phyloP scores from a whole-genome alignment of 2,113 vertebrate genomes.

The Sylvietta virens region DNA sequence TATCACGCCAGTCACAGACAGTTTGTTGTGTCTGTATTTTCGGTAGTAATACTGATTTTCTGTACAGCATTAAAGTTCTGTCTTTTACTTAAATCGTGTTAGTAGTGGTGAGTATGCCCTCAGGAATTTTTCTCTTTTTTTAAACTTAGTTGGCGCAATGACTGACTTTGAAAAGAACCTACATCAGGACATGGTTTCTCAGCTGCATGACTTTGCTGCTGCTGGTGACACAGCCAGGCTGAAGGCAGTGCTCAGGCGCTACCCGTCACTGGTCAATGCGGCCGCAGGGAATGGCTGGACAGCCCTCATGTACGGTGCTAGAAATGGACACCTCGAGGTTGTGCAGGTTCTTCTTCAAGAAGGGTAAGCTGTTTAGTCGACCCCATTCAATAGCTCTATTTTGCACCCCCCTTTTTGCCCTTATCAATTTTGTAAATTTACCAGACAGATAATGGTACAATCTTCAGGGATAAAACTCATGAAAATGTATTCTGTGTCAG shows the following conservation, averaged over 20 bases:
- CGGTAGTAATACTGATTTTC: not conserved
- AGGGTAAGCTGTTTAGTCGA: conserved; percentile 72
- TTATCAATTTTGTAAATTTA: not conserved
- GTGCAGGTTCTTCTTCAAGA: conserved; percentile 77
- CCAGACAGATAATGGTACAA: not conserved
- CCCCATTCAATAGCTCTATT: not conserved
- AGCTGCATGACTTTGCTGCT: conserved; percentile 78
- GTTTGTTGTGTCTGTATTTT: not conserved
- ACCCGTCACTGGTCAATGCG: conserved; percentile 76
- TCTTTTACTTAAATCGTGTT: not conserved
- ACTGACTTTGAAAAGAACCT: conserved; percentile 47
- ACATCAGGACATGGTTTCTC: conserved; percentile 69
- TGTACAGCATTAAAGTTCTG: not conserved
- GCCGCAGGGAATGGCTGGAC: conserved; percentile 84
- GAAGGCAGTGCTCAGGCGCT: conserved; percentile 65
- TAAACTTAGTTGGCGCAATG: conserved; percentile 49
- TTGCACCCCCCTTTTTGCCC: not conserved
- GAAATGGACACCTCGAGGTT: conserved; percentile 81
- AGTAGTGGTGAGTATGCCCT: not conserved
- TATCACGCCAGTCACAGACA: not conserved
- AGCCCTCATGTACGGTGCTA: conserved; percentile 86
- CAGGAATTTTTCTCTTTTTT: not conserved
- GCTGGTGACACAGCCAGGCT: conserved; percentile 76
- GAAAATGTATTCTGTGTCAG: not conserved
- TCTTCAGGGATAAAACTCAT: not conserved